A percentile compares a stretch with the other conserved stretches of the same genome.
phyloP scores from a whole-genome alignment of 2,797 vertebrate species.

The Fratercula arctica region DNA sequence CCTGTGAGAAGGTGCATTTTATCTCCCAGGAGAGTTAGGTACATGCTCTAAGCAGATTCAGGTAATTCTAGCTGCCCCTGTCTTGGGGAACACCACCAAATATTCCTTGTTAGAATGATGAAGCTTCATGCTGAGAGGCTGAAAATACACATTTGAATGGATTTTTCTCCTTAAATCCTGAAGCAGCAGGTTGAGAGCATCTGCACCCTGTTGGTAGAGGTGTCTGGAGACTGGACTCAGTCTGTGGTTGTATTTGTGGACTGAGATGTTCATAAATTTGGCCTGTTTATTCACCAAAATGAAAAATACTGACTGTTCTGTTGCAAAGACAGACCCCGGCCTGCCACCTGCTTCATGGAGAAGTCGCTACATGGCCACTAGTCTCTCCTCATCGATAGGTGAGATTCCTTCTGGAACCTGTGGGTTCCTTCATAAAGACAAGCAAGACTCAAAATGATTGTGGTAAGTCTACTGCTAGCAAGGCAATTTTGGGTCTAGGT shows the following conservation, averaged over 20 bases:
- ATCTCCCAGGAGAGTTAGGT: background rate
- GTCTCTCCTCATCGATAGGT: background rate
- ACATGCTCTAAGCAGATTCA: background rate
- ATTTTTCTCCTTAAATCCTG: background rate
- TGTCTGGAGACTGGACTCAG: background rate
- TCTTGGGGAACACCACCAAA: background rate
- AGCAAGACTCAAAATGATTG: background rate
- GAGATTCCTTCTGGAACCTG: background rate
- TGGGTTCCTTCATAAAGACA: background rate
- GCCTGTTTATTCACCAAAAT: background rate
- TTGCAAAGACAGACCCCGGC: background rate
- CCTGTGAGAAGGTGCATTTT: background rate
- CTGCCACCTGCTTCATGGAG: background rate
- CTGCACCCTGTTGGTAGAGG: background rate
- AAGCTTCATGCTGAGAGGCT: background rate
- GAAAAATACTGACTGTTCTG: background rate
- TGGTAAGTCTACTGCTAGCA: background rate
- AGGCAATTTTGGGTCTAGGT: background rate
- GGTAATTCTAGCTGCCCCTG: background rate
- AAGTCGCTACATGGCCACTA: background rate
- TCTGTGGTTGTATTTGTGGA: background rate
- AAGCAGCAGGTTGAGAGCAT: background rate
- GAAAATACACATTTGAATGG: background rate
- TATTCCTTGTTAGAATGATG: rapidly evolving
- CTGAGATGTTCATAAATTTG: background rate